Evolutionary conservation across 2,888 invertebrate genomes (phyloP), one percentile per base, ranked within the genome.

Genomic region (Pristionchus exspectatus): DNA sequence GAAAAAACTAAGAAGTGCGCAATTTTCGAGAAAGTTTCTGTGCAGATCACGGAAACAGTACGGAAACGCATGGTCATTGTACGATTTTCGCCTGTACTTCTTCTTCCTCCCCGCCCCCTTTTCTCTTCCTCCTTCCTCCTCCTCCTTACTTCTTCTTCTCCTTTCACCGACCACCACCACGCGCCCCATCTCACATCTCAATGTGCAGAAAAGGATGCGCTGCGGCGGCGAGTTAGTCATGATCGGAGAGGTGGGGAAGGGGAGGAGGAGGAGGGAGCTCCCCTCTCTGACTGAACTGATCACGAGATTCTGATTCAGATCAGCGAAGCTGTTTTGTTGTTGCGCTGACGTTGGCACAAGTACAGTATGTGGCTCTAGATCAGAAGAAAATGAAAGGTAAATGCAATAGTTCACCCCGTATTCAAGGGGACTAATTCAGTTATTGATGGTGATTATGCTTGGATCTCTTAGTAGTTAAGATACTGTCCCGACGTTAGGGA

Each of bases 181-280:
- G 44, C 44, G 63, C 63, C 12, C 18, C 66, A 38, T 38, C 38
- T 38, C 38, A 38, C 38, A 38, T 38, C 38, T 77, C 77, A 77
- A 77, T 77, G 44, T 21, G n/a, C 66, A 27, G 72, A 30, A 77
- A 77, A 77, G 77, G 77, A 77, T 77, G 77, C 77, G 77, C 77
- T 10, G 38, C 38, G 38, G 38, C 38, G 38, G n/a, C 5, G 27
- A 44, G 38, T 77, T 77, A 77, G 77, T 77, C 77, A 77, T 30
- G 18, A 50, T 50, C 44, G 44, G 44, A 50, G 44, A 50, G 44
- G 44, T 50, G 44, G 44, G 10, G 44, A 44, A 9, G 44, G 9
- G 44, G 44, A 50, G 44, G 44, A 10, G 21, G 74, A 69, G 24
- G 30, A 30, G 24, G 72, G 72, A 72, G 63, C 63, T 63, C 24